These are phyloP conservation scores for Cyaniris semiargus DNA, from an alignment of 2,888 invertebrate species.

Conservation along the genomic window DNA sequence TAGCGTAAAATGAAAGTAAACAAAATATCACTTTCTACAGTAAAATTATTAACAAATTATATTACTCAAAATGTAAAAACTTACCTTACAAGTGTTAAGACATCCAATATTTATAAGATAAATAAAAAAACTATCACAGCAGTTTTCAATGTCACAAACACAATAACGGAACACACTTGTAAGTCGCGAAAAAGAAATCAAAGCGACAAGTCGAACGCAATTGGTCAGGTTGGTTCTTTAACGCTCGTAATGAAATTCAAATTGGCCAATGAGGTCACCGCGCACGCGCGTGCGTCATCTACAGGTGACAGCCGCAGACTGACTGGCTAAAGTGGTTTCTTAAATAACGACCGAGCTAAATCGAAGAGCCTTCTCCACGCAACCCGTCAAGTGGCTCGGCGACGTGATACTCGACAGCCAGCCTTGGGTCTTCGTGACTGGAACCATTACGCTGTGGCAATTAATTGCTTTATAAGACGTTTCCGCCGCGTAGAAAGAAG, in stretches of 20 bases:
- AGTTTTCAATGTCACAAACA: slow-evolving; percentile 64
- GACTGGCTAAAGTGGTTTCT: slow-evolving; percentile 65
- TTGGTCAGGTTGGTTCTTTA: slow-evolving; percentile 60
- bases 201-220: slow-evolving; percentile 62
- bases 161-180: slow-evolving; percentile 67
- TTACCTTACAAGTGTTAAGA: slow-evolving; percentile 54
- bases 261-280: slow-evolving; percentile 53
- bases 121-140: slow-evolving; percentile 34
- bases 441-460: slow-evolving; percentile 36
- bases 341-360: slow-evolving; percentile 62
- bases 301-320: slow-evolving; percentile 66
- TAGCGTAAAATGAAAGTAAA: not conserved
- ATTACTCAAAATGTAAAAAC: slow-evolving; percentile 17
- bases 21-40: not conserved
- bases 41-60: not conserved
- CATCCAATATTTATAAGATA: slow-evolving; percentile 58
- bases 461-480: slow-evolving; percentile 45
- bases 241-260: slow-evolving; percentile 63
- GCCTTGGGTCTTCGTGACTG: slow-evolving; percentile 39
- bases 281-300: slow-evolving; percentile 60
- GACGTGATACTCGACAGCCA: slow-evolving; percentile 39
- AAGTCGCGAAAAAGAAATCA: slow-evolving; percentile 68
- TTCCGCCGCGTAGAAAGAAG: slow-evolving; percentile 41
- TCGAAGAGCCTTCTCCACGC: slow-evolving; percentile 70
- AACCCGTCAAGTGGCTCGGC: slow-evolving; percentile 58